Evolutionary conservation across 2,888 invertebrate species (phyloP), one percentile per base, ranked within the genome.

Genomic region (Xestia xanthographa): DNA sequence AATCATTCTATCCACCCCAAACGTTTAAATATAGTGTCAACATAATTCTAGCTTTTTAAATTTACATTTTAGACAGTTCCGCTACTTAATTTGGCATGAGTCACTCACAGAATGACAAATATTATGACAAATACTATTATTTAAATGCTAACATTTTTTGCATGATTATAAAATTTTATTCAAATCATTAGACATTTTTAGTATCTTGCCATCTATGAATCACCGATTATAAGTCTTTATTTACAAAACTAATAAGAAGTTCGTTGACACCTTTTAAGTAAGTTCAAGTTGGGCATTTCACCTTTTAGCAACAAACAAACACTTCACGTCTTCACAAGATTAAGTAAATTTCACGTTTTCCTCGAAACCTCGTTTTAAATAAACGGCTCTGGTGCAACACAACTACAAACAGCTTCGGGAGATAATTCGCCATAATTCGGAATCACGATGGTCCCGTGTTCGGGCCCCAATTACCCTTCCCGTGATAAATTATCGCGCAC

Each of bases 401-500:
- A 73, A 72, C 72, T 73, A 67, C 72, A 79, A 70, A 80, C 41
- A 65, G 66, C 56, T 72, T 69, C 34, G 8, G 26, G 34, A 53
- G 22, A 82, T 83, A 82, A 86, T 84, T 85, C 79, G 73, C 69
- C 56, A 85, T 83, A 78, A 87, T 81, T 85, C 62, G 68, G 62
- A 79, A 80, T 80, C 84, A 73, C 66, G 69, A 80, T 68, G 75
- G 79, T 60, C 58, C 69, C 78, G 53, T 75, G 71, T 82, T 77
- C 66, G 69, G 56, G 17, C 56, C 76, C 79, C 77, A 88, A 87
- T 84, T 84, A 84, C 80, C 75, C 66, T 72, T 71, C 56, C 73
- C 81, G 82, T 84, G 79, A 90, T 88, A 86, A 88, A 90, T 90
- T 82, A 87, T 80, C 80, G 50, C 77, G 82, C 87, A 87, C 89